Conservation (phyloP, 2,113 vertebrate genomes). For the Turnix velox region DNA sequence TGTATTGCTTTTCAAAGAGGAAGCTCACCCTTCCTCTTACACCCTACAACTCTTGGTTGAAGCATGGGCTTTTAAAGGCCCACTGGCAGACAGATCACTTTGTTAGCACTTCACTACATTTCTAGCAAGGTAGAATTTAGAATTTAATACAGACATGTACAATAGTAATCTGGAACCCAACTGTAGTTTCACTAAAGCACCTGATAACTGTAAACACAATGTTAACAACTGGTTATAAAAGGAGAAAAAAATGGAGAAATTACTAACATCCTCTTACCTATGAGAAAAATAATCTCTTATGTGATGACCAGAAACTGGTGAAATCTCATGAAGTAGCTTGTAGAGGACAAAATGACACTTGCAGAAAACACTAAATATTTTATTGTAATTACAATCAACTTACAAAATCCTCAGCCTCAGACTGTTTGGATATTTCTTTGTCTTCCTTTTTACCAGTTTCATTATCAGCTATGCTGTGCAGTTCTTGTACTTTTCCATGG, state of each 20-base stretch:
- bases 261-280: neutral
- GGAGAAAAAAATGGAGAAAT: neutral
- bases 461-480: conserved; percentile 58
- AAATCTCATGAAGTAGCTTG: neutral
- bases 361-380: neutral
- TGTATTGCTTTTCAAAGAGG: neutral
- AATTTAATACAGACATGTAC: neutral
- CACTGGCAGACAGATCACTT: neutral
- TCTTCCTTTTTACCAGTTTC: conserved; percentile 63
- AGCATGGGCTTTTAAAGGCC: neutral
- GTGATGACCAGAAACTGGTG: neutral
- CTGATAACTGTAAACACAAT: neutral
- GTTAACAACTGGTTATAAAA: neutral
- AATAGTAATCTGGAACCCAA: neutral
- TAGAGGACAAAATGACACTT: neutral
- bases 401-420: conserved; percentile 84
- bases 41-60: neutral
- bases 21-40: neutral
- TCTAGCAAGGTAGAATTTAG: neutral
- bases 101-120: neutral
- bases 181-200: neutral
- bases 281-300: neutral
- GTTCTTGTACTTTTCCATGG: conserved; percentile 67
- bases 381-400: conserved; percentile 57
- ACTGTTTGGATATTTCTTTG: conserved; percentile 69